Evolutionary conservation across 2,888 invertebrate genomes (phyloP).

Genomic region (Acanthopleura granulata): DNA sequence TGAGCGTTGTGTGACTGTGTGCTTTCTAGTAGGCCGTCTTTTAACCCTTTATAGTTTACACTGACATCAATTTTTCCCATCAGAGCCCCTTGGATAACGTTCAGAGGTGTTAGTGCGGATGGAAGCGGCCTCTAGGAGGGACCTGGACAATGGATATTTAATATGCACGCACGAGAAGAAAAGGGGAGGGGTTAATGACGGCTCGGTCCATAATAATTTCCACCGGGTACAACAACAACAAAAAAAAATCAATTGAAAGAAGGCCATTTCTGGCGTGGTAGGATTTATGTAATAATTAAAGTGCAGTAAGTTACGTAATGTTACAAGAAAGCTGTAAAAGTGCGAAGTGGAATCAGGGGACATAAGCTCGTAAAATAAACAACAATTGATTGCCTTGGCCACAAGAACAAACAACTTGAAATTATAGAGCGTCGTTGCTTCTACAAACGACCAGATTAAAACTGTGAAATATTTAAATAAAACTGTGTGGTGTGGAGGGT

Average conservation of each 20-base stretch:
- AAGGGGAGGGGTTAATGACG: conserved; percentile 13
- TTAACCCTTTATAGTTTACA: too few species aligned
- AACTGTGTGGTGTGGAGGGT: background rate
- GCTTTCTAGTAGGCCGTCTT: too few species aligned
- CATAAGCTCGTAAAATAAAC: conserved; percentile 10
- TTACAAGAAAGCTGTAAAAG: background rate
- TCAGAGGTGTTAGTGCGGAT: too few species aligned
- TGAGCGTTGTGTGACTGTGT: too few species aligned
- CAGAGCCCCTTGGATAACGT: background rate
- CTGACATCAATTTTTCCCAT: background rate
- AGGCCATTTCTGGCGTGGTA: too few species aligned
- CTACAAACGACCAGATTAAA: conserved; percentile 5
- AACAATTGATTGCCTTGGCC: background rate
- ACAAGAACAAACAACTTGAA: conserved; percentile 7
- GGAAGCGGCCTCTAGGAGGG: background rate
- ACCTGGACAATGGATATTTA: conserved; percentile 14
- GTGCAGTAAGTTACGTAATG: background rate
- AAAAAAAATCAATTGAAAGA: too few species aligned
- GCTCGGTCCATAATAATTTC: too few species aligned
- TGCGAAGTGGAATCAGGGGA: conserved; percentile 13
- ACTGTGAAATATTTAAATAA: background rate
- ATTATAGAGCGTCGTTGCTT: background rate
- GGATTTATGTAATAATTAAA: background rate
- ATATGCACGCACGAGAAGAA: conserved; percentile 11
- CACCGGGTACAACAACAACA: too few species aligned